phyloP scores from a whole-genome alignment of 2,797 vertebrate species.

The Tokudaia muenninki region DNA sequence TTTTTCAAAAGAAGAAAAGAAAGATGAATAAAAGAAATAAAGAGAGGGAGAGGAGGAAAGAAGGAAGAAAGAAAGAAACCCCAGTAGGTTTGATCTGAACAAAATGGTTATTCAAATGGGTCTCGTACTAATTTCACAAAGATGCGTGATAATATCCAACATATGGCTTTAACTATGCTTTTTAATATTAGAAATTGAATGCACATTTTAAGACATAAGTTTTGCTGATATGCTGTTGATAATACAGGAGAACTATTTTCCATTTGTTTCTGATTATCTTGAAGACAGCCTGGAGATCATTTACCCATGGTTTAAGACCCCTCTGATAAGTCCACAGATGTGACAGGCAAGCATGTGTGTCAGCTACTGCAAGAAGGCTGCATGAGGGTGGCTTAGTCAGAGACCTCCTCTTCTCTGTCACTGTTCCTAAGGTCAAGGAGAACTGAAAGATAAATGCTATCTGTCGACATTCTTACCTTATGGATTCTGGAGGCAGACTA shows the following conservation, averaged over 20 bases:
- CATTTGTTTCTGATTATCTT: constrained; percentile 91
- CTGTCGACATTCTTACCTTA: constrained; percentile 50
- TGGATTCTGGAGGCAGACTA: constrained; percentile 68
- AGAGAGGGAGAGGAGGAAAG: neutral
- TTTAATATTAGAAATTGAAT: constrained; percentile 91
- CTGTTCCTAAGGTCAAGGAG: constrained; percentile 72
- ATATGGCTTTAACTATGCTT: constrained; percentile 88
- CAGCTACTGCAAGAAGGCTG: constrained; percentile 77
- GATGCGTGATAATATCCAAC: constrained; percentile 89
- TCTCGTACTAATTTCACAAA: constrained; percentile 90
- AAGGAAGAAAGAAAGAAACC: constrained; percentile 73
- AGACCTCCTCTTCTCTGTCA: constrained; percentile 66
- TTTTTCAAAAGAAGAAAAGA: constrained; percentile 45
- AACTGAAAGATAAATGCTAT: constrained; percentile 66
- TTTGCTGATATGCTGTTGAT: constrained; percentile 89
- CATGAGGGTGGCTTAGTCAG: constrained; percentile 63
- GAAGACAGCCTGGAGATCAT: constrained; percentile 90
- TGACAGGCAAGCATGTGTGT: constrained; percentile 35
- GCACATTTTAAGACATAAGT: constrained; percentile 89
- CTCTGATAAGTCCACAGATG: constrained; percentile 87
- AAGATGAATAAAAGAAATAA: constrained; percentile 55
- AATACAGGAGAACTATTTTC: constrained; percentile 86
- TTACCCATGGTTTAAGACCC: constrained; percentile 87
- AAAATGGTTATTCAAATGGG: constrained; percentile 90
- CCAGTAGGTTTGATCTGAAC: constrained; percentile 87